phyloP scores from a whole-genome alignment of 2,888 invertebrate genomes.

The Scaeva pyrastri region DNA sequence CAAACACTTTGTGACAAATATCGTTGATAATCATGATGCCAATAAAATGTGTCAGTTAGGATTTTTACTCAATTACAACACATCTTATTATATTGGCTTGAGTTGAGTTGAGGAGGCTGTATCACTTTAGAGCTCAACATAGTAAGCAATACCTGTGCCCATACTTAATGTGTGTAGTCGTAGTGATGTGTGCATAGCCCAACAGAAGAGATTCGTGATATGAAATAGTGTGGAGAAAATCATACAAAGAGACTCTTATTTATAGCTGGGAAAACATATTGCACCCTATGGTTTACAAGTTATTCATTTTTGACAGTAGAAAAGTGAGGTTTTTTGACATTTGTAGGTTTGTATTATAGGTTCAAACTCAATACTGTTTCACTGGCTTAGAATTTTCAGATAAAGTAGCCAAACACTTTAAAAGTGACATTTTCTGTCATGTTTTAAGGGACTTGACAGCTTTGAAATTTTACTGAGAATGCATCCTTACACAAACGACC shows the following conservation, averaged over 20 bases:
- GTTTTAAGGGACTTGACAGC: no score
- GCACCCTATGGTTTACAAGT: slow-evolving; percentile 26
- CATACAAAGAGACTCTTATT: not conserved
- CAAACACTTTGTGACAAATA: slow-evolving; percentile 74
- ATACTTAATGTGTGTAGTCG: no score
- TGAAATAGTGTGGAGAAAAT: slow-evolving; percentile 3
- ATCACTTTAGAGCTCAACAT: slow-evolving; percentile 36
- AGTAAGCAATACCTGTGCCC: not conserved
- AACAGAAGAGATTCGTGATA: slow-evolving; percentile 2
- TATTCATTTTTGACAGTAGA: no score
- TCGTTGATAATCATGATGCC: slow-evolving; percentile 75
- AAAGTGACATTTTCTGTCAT: no score
- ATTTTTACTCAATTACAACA: slow-evolving; percentile 75
- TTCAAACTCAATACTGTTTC: no score
- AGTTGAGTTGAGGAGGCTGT: slow-evolving; percentile 11
- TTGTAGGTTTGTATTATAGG: no score
- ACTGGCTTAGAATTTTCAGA: no score
- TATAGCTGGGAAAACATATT: not conserved
- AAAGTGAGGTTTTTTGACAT: no score
- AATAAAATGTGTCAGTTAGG: slow-evolving; percentile 76
- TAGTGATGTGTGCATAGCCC: not conserved
- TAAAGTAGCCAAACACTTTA: no score
- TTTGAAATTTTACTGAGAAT: no score
- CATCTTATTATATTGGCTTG: slow-evolving; percentile 14
- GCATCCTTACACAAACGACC: no score